These are phyloP conservation scores for Drosophila yooni DNA, from an alignment of 2,888 invertebrate species.

Conservation along the genomic window DNA sequence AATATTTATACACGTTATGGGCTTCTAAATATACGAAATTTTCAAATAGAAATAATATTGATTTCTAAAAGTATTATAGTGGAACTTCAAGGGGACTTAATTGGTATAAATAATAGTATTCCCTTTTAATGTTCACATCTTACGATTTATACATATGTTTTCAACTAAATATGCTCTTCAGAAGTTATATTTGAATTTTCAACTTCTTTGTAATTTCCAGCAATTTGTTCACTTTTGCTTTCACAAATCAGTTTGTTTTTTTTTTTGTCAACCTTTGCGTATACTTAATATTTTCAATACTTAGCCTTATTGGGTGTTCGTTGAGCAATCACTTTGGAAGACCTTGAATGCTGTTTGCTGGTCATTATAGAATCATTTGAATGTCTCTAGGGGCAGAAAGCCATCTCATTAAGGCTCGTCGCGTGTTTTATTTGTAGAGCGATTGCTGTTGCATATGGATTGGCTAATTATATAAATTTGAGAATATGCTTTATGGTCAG, in stretches of 20 bases:
- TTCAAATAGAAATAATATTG: too few species aligned
- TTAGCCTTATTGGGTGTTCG: neutral
- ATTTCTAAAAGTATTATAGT: neutral
- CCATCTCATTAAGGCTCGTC: slow-evolving; percentile 54
- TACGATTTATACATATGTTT: neutral
- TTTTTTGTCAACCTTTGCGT: neutral
- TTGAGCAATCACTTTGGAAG: slow-evolving; percentile 27
- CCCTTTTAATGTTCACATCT: neutral
- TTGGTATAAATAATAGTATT: neutral
- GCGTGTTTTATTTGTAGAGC: slow-evolving; percentile 18
- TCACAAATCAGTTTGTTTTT: neutral
- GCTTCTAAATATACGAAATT: neutral
- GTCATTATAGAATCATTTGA: slow-evolving; percentile 41
- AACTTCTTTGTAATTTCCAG: neutral
- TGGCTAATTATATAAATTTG: slow-evolving; percentile 57
- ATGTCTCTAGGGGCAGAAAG: slow-evolving; percentile 10
- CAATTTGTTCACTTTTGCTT: neutral
- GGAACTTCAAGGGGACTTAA: neutral
- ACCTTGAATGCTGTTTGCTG: slow-evolving; percentile 45
- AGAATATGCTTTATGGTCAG: slow-evolving; percentile 27
- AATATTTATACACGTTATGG: neutral
- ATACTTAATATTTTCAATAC: neutral
- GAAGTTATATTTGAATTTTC: neutral
- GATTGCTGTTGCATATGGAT: slow-evolving; percentile 51
- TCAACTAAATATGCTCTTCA: neutral